Conservation (phyloP, 2,888 invertebrate genomes). For the Machimus rusticus region DNA sequence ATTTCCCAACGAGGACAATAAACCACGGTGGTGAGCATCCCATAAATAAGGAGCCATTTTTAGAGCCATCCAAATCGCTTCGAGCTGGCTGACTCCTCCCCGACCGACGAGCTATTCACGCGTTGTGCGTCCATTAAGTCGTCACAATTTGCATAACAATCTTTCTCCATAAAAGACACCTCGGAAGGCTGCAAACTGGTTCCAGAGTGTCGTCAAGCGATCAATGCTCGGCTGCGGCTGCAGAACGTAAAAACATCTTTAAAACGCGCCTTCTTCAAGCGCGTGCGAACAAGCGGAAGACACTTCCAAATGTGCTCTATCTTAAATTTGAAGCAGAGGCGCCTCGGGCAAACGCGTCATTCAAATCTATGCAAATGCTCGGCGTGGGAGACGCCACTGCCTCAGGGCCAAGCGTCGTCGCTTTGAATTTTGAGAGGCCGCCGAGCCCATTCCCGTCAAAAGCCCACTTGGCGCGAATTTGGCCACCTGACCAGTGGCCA, state of each 20-base stretch:
- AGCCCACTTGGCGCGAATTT: not conserved
- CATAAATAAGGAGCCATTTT: not conserved
- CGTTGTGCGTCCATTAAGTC: not conserved
- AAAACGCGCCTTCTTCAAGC: not conserved
- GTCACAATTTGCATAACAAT: conserved; percentile 20
- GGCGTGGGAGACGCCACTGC: not conserved
- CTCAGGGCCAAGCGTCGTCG: not conserved
- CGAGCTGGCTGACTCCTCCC: not conserved
- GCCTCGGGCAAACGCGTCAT: not conserved
- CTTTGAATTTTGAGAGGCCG: not conserved
- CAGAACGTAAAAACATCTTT: not conserved
- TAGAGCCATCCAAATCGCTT: not conserved
- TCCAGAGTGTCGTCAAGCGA: not conserved
- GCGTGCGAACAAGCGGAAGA: not conserved
- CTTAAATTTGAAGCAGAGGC: not conserved
- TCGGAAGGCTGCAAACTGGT: conserved; percentile 1
- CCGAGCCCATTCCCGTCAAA: not conserved
- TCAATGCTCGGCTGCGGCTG: not conserved
- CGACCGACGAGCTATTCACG: not conserved
- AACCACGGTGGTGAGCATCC: not conserved
- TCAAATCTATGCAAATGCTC: not conserved
- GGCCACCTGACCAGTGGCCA: not conserved
- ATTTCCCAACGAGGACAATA: not conserved
- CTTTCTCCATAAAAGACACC: conserved; percentile 15
- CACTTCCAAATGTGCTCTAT: not conserved